Base-by-base conservation (phyloP, 2,888 invertebrate species). In the Cephus runcator region DNA sequence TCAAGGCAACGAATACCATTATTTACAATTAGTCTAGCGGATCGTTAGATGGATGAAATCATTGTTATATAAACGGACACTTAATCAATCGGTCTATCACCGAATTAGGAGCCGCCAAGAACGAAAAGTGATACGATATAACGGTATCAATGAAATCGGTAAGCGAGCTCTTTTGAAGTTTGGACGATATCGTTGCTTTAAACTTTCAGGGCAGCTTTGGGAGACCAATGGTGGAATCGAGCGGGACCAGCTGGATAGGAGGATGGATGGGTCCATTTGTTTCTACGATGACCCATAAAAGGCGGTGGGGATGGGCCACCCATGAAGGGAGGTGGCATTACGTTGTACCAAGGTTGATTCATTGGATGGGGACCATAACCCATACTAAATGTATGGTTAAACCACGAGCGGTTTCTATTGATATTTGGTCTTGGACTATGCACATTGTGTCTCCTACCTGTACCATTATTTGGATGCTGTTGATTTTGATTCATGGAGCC, bases 221-320 rank as follows among this genome's bases (percentile, higher is more conserved):
- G 88, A 75, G 90, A 89, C 90, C 90, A 90, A 75, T 90, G 90
- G 76, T 90, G 90, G 80, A 90, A 90, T 86, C 90, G 90, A 73
- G 90, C 84, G 40, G 90, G 88, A 81, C 90, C 90, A 78, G 88
- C 83, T 30, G 90, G 87, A 82, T 88, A 90, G 76, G 90, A 88
- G 73, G 89, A 85, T 73, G 89, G 90, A 81, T 90, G 89, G 34
- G 88, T 83, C 90, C 90, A 90, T 80, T 90, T 90, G 79, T 87
- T 90, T 68, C 87, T 88, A 69, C 90, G 85, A 75, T 89, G 90
- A 74, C 89, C 88, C 77, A 90, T 87, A 73, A 90, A 90, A n/a
- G 90, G 90, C n/a, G 90, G 90, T 30, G 90, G 88, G 12, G 90
- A 90, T 40, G 90, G 90, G 15, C 90, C 90, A 79, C 89, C 86